These are phyloP conservation scores for Salarias fasciatus DNA, from an alignment of 2,797 vertebrate genomes.

Conservation along the genomic window DNA sequence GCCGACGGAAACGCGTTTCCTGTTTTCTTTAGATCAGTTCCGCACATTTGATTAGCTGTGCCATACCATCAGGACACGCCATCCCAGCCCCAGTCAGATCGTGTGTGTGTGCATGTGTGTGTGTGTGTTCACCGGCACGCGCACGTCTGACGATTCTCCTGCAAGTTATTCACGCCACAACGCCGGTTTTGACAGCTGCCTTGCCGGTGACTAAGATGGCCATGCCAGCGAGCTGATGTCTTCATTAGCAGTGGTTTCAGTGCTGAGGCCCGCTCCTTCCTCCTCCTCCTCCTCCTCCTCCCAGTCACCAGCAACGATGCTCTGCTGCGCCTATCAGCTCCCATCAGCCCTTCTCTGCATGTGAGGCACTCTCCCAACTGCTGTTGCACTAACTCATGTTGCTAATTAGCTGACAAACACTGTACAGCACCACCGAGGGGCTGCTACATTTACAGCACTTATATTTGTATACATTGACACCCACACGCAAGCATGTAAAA, in stretches of 20 bases:
- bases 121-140: slow-evolving; percentile 23
- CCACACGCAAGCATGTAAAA: slow-evolving; percentile 19
- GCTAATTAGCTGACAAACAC: slow-evolving; percentile 81
- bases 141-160: slow-evolving; percentile 39
- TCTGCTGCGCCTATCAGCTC: slow-evolving; percentile 74
- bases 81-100: slow-evolving; percentile 40
- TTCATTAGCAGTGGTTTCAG: slow-evolving; percentile 75
- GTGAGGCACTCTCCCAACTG: slow-evolving; percentile 62
- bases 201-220: slow-evolving; percentile 50
- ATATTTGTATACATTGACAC: slow-evolving; percentile 46
- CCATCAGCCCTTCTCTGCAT: slow-evolving; percentile 65
- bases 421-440: slow-evolving; percentile 46
- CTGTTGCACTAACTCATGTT: slow-evolving; percentile 69
- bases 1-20: slow-evolving; percentile 62
- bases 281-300: not conserved
- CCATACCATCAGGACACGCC: slow-evolving; percentile 39
- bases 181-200: slow-evolving; percentile 54
- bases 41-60: slow-evolving; percentile 59
- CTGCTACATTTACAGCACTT: slow-evolving; percentile 47
- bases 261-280: slow-evolving; percentile 22
- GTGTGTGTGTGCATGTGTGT: slow-evolving; percentile 44
- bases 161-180: slow-evolving; percentile 41
- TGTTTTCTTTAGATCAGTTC: slow-evolving; percentile 47
- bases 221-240: slow-evolving; percentile 53
- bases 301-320: slow-evolving; percentile 60